Evolutionary conservation across 2,797 vertebrate genomes (phyloP).

Genomic region (Taeniopygia guttata): DNA sequence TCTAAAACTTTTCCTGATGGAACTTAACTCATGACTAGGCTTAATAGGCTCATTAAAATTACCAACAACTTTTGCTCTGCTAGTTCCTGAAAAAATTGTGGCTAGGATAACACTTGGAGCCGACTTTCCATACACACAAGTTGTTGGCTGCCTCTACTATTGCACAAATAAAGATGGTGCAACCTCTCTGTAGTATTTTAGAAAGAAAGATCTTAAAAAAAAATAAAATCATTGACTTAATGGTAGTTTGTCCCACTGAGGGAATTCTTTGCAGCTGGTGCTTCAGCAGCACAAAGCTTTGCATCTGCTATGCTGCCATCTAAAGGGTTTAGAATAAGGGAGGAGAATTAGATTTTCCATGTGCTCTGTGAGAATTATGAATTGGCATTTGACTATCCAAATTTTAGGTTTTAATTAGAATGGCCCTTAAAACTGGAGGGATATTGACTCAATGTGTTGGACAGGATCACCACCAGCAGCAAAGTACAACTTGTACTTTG

Average conservation of each 20-base stretch:
- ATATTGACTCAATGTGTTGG: neutral
- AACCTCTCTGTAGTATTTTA: neutral
- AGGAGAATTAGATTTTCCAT: neutral
- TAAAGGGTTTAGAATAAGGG: neutral
- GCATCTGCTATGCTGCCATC: neutral
- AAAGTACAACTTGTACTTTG: neutral
- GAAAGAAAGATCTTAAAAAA: neutral
- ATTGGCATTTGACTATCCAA: neutral
- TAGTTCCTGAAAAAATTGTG: neutral
- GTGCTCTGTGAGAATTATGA: neutral
- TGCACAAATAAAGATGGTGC: neutral
- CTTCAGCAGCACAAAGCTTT: neutral
- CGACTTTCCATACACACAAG: neutral
- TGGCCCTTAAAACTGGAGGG: neutral
- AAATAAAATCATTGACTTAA: neutral
- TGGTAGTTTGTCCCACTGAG: neutral
- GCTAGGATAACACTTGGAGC: neutral
- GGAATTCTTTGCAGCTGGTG: neutral
- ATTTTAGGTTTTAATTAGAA: neutral
- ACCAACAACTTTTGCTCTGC: constrained; percentile 10
- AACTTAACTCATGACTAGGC: constrained; percentile 38
- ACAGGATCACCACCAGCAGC: neutral
- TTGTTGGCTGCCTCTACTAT: neutral
- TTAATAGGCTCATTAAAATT: constrained; percentile 38
- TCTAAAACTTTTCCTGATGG: constrained; percentile 49